Conservation (phyloP, 2,888 invertebrate species). For the Lasioglossum vierecki region DNA sequence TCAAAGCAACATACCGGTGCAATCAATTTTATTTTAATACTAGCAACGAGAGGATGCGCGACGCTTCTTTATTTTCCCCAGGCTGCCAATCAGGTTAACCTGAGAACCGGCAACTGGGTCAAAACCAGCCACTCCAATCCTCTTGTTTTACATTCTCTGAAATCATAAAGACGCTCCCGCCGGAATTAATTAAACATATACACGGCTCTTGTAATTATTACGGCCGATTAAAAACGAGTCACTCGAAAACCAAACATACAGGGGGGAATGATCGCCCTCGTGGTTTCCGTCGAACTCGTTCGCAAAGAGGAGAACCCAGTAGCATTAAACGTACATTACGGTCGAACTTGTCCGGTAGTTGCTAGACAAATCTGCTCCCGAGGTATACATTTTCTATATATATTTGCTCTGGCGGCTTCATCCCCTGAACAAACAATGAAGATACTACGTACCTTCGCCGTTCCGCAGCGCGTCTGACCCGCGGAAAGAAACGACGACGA, state of each 20-base stretch:
- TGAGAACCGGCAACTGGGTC: neutral
- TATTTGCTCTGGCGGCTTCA: neutral
- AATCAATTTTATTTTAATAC: neutral
- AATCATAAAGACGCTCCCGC: neutral
- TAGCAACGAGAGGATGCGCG: neutral
- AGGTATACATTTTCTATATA: neutral
- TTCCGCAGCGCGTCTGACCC: neutral
- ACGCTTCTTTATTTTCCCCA: neutral
- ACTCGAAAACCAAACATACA: neutral
- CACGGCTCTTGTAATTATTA: neutral
- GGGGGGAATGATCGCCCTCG: neutral
- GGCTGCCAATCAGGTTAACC: neutral
- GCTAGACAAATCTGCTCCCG: neutral
- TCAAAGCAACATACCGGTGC: neutral
- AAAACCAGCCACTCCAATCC: neutral
- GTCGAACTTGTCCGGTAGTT: neutral
- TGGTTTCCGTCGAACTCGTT: neutral
- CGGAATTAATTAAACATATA: constrained; percentile 5
- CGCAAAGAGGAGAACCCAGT: neutral
- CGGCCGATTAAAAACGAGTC: neutral
- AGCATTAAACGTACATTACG: neutral
- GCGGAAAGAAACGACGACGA: neutral
- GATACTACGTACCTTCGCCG: neutral
- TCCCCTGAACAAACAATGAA: neutral
- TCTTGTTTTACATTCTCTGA: neutral